Evolutionary conservation across 2,797 vertebrate genomes (phyloP).

Genomic region (Streptopelia turtur): DNA sequence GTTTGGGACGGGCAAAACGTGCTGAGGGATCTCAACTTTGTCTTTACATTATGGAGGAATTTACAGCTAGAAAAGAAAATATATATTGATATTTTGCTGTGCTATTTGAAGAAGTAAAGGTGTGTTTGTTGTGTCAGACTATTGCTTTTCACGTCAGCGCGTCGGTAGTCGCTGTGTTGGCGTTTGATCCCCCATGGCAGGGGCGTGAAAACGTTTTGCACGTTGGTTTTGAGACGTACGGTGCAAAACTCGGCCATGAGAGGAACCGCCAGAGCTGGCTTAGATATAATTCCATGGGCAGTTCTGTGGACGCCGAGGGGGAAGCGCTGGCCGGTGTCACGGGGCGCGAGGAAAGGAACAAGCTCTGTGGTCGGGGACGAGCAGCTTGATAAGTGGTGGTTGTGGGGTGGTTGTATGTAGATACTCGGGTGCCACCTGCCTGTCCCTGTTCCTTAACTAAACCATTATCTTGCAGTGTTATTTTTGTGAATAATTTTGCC

Average conservation of each 20-base stretch:
- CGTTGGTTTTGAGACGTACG: background rate
- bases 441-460: slow-evolving; percentile 14
- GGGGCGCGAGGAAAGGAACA: background rate
- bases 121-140: background rate
- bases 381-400: background rate
- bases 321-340: background rate
- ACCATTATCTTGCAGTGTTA: slow-evolving; percentile 90
- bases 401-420: background rate
- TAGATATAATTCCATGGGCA: no score
- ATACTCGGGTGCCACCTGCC: background rate
- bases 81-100: background rate
- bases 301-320: background rate
- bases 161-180: background rate
- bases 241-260: background rate
- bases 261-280: background rate
- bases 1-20: background rate
- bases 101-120: background rate
- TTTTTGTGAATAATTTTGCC: slow-evolving; percentile 99
- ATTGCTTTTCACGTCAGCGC: rapidly evolving
- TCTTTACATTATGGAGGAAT: rapidly evolving
- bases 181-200: background rate
- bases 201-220: background rate
- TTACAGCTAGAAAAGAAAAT: background rate
- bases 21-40: background rate
- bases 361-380: background rate